Percentiles rank a stretch among this genome's conserved stretches.
phyloP scores from a whole-genome alignment of 92 coral and sea anemone species.

The Porites rus region DNA sequence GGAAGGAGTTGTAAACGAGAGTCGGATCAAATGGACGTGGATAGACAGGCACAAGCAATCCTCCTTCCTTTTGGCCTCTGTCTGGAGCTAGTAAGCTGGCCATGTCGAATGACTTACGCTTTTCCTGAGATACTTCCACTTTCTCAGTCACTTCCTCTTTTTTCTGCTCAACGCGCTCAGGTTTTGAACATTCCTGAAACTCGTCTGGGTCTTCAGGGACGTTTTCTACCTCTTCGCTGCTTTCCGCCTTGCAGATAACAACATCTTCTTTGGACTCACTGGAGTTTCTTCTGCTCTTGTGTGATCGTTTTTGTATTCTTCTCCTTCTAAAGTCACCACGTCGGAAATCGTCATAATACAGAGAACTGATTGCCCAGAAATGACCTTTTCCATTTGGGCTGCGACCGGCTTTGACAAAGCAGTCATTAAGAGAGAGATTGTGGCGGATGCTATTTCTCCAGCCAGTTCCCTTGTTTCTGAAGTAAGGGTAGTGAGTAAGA shows the following conservation, averaged over 20 bases:
- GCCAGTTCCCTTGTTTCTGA: constrained; percentile 89
- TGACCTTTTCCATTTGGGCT: constrained; percentile 95
- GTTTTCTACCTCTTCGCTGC: constrained; percentile 42
- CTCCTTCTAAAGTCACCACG: constrained; percentile 87
- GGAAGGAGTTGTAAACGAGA: constrained; percentile 39
- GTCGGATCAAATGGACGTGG: constrained; percentile 35
- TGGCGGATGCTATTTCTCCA: constrained; percentile 95
- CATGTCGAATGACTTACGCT: constrained; percentile 56
- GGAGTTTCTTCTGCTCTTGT: constrained; percentile 35
- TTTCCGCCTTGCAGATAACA: constrained; percentile 48
- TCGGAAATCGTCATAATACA: constrained; percentile 86
- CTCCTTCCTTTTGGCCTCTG: constrained; percentile 36
- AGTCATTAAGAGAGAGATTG: constrained; percentile 87
- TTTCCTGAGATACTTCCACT: constrained; percentile 20
- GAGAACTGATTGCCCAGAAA: constrained; percentile 90
- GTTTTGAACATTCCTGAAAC: constrained; percentile 20
- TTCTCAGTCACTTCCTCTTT: constrained; percentile 28
- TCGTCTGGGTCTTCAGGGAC: constrained; percentile 32
- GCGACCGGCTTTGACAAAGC: constrained; percentile 89
- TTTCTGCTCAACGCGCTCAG: constrained; percentile 24
- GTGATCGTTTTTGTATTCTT: constrained; percentile 60
- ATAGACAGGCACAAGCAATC: constrained; percentile 28
- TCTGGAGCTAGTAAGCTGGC: constrained; percentile 50
- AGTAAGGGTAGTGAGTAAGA: constrained; percentile 84
- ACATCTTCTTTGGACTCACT: constrained; percentile 45